Percentiles rank a stretch among this genome's conserved stretches.
These are phyloP conservation scores for Pachyuromys duprasi DNA, from an alignment of 2,797 vertebrate species.

Conservation along the genomic window DNA sequence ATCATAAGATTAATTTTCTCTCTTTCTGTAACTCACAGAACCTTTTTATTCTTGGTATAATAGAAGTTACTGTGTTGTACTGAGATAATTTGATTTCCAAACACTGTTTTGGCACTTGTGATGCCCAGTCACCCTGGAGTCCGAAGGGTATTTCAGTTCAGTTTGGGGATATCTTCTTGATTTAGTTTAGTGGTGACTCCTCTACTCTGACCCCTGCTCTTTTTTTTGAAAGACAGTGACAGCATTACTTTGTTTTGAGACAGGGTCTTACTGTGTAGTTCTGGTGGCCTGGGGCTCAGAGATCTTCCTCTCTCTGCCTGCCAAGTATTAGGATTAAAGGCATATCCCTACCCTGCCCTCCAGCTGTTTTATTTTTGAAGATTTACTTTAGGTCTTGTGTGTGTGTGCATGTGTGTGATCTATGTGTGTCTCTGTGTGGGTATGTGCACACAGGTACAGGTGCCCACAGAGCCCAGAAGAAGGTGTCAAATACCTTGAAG, in stretches of 20 bases:
- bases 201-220: not conserved
- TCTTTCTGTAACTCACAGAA: not conserved
- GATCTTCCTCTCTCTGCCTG: not conserved
- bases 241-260: not conserved
- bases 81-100: not conserved
- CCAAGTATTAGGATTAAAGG: not conserved
- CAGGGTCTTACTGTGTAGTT: not conserved
- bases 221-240: not conserved
- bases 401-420: too few species aligned
- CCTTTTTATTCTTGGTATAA: not conserved
- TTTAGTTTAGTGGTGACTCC: not conserved
- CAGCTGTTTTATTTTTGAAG: not conserved
- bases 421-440: not conserved
- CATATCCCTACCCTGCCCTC: not conserved
- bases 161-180: not conserved
- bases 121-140: not conserved
- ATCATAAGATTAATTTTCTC: too few species aligned
- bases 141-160: not conserved
- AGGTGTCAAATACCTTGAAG: not conserved
- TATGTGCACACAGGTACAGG: not conserved
- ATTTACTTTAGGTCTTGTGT: not conserved
- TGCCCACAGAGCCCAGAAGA: not conserved
- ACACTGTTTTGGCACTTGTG: not conserved
- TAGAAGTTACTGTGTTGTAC: not conserved
- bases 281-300: too few species aligned